Evolutionary conservation across 2,888 invertebrate genomes (phyloP).

Genomic region (Andricus curvator): DNA sequence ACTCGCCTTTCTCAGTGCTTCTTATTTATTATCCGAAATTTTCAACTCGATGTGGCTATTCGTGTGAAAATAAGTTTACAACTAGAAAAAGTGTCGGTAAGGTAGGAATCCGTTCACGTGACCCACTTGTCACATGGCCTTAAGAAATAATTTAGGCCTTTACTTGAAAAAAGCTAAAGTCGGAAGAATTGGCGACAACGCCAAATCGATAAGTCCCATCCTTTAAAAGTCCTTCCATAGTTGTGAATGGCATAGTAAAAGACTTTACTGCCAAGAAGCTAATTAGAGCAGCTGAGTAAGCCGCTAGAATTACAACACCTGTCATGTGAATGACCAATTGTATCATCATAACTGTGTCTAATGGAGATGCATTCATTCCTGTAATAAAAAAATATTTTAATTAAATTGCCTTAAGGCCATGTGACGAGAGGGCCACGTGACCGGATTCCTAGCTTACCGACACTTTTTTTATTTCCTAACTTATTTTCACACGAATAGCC

Average conservation of each 20-base stretch:
- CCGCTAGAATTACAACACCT: conserved; percentile 71
- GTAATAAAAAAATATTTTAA: not conserved
- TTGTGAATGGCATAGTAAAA: conserved; percentile 73
- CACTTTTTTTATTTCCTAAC: too few species aligned
- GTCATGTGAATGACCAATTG: conserved; percentile 71
- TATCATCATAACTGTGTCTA: conserved; percentile 69
- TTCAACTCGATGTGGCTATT: too few species aligned
- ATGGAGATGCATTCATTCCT: conserved; percentile 64
- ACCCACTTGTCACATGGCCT: too few species aligned
- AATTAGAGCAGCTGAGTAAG: conserved; percentile 75
- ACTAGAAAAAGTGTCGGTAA: too few species aligned
- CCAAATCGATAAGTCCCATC: conserved; percentile 73
- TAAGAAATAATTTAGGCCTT: not conserved
- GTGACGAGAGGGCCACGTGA: too few species aligned
- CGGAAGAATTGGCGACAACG: conserved; percentile 70
- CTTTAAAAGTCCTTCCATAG: conserved; percentile 72
- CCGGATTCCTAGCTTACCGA: too few species aligned
- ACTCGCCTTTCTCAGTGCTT: too few species aligned
- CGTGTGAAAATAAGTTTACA: too few species aligned
- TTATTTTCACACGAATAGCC: too few species aligned
- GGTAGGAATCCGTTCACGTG: too few species aligned
- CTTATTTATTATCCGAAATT: too few species aligned
- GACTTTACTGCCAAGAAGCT: conserved; percentile 73
- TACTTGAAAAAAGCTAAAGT: conserved; percentile 72
- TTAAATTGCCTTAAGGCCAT: too few species aligned